Percentiles rank a stretch among this genome's conserved stretches.
phyloP scores from a whole-genome alignment of 2,113 vertebrate species.

The Amphiprion ocellaris region DNA sequence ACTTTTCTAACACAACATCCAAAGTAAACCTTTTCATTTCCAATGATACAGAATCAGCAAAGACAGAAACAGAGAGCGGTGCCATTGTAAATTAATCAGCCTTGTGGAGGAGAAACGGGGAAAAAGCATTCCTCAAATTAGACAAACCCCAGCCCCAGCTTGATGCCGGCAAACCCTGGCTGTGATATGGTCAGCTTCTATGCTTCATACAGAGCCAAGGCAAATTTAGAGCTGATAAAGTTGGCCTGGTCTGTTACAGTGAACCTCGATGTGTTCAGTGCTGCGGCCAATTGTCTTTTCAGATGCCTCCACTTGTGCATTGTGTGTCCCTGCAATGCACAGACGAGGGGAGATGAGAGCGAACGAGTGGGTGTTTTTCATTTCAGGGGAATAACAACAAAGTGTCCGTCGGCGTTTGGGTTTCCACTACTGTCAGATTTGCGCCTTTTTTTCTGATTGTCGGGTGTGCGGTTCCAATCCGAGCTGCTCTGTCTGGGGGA shows the following conservation, averaged over 20 bases:
- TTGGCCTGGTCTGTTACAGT: conserved; percentile 61
- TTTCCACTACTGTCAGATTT: conserved; percentile 51
- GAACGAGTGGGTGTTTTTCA: conserved; percentile 14
- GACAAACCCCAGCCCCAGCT: conserved; percentile 73
- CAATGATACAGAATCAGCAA: conserved; percentile 72
- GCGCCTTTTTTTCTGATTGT: conserved; percentile 33
- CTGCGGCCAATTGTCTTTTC: conserved; percentile 60
- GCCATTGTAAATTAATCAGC: conserved; percentile 77
- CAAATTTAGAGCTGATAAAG: conserved; percentile 68
- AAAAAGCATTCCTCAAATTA: conserved; percentile 75
- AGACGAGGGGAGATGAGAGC: conserved; percentile 46
- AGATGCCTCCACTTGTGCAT: conserved; percentile 38
- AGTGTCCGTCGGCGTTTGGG: conserved; percentile 42
- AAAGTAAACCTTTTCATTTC: conserved; percentile 82
- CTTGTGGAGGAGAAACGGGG: conserved; percentile 64
- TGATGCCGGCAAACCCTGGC: conserved; percentile 69
- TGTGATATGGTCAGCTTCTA: conserved; percentile 75
- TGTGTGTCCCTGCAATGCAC: conserved; percentile 30
- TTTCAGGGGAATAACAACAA: conserved; percentile 49
- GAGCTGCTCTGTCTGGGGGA: conserved; percentile 68
- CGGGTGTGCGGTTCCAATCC: conserved; percentile 31
- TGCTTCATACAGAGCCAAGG: conserved; percentile 70
- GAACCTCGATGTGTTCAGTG: conserved; percentile 62
- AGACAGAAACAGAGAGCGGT: conserved; percentile 52
- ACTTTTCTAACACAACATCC: conserved; percentile 77